These are phyloP conservation scores for Cantharis rustica DNA, from an alignment of 2,888 invertebrate genomes.

Conservation along the genomic window DNA sequence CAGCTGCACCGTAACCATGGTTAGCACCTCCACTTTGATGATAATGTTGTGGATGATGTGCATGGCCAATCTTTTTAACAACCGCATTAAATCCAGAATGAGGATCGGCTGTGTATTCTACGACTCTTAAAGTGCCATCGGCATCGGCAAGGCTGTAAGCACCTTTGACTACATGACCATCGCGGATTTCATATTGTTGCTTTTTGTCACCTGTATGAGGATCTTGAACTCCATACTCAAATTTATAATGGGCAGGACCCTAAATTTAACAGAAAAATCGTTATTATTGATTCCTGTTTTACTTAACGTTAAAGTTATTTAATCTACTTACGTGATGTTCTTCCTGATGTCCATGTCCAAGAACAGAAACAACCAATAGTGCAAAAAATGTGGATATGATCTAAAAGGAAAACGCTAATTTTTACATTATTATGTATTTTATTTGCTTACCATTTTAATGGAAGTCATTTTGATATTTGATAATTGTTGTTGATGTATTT, in stretches of 20 bases:
- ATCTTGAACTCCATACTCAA: too few relatives aligned
- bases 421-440: background rate
- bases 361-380: background rate
- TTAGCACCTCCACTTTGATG: background rate
- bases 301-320: too few relatives aligned
- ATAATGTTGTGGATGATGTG: constrained; percentile 31
- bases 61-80: constrained; percentile 39
- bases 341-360: background rate
- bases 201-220: too few relatives aligned
- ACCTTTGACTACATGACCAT: too few relatives aligned
- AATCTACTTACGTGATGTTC: background rate
- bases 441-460: background rate
- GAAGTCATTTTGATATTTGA: background rate
- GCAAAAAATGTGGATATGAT: background rate
- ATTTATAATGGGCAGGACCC: too few relatives aligned
- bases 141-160: too few relatives aligned
- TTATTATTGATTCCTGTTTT: too few relatives aligned
- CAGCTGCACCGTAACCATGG: too few relatives aligned
- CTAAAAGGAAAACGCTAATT: too few relatives aligned
- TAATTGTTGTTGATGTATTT: background rate
- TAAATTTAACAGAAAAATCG: too few relatives aligned
- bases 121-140: too few relatives aligned
- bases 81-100: constrained; percentile 43
- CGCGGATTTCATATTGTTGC: too few relatives aligned
- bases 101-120: constrained; percentile 41